These are phyloP conservation scores for Aquatica leii DNA, from an alignment of 2,888 invertebrate genomes.

Conservation along the genomic window DNA sequence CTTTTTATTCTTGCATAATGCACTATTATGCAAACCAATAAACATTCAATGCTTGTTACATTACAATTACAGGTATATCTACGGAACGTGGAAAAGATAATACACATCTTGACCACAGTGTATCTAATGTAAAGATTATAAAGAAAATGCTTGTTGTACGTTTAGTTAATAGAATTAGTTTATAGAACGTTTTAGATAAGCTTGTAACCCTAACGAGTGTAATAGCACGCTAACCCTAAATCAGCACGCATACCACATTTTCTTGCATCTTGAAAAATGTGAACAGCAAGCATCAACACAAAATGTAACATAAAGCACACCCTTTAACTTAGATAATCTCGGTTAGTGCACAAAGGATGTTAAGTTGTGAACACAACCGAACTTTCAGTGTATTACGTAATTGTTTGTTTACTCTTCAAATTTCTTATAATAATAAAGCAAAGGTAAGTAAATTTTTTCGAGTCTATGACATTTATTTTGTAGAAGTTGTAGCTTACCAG, in stretches of 20 bases:
- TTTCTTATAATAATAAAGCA: background rate
- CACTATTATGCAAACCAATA: no score
- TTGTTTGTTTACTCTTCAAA: background rate
- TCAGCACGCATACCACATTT: slow-evolving; percentile 11
- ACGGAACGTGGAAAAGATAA: no score
- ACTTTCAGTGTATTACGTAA: slow-evolving; percentile 4
- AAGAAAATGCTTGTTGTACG: background rate
- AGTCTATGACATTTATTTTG: slow-evolving; percentile 7
- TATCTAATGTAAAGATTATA: background rate
- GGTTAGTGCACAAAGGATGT: slow-evolving; percentile 11
- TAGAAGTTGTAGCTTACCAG: background rate
- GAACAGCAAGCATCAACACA: slow-evolving; percentile 4
- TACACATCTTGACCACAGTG: no score
- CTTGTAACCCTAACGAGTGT: slow-evolving; percentile 11
- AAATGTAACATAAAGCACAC: slow-evolving; percentile 4
- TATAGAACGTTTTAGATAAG: slow-evolving; percentile 9
- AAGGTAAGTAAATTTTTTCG: slow-evolving; percentile 6
- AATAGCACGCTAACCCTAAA: slow-evolving; percentile 9
- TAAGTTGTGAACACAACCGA: background rate
- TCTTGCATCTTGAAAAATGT: slow-evolving; percentile 4
- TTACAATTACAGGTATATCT: no score
- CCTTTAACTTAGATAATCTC: slow-evolving; percentile 8
- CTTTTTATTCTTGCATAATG: no score
- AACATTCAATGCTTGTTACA: no score
- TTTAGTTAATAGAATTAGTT: slow-evolving; percentile 7